Evolutionary conservation across 2,888 invertebrate species (phyloP).

Genomic region (Tenthredo amoena): DNA sequence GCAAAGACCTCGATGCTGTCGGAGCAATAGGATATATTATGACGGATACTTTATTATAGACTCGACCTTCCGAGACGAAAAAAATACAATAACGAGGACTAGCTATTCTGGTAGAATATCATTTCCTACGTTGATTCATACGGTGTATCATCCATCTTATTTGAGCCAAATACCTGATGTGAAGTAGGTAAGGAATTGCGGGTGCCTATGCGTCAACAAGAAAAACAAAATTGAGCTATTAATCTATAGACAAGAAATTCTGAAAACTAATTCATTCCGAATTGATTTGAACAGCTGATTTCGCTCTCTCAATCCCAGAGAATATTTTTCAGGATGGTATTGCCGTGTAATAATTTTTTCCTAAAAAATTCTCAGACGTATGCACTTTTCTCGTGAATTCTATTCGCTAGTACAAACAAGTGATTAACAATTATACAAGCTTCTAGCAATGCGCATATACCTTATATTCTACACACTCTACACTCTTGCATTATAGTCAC

Average conservation of each 20-base stretch:
- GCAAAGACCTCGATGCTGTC: conserved; percentile 23
- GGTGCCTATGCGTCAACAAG: not conserved
- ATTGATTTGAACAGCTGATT: not conserved
- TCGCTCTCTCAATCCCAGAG: not conserved
- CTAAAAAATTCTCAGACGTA: not conserved
- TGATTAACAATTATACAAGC: not conserved
- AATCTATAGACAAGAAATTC: not conserved
- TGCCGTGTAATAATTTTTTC: not conserved
- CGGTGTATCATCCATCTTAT: conserved; percentile 13
- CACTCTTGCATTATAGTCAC: not conserved
- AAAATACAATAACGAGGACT: conserved; percentile 3
- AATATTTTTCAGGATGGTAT: not conserved
- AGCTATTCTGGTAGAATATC: conserved; percentile 10
- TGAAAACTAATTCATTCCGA: not conserved
- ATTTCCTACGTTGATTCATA: not conserved
- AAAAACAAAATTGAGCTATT: not conserved
- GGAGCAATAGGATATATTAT: not conserved
- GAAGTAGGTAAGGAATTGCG: not conserved
- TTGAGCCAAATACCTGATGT: not conserved
- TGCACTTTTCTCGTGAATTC: not conserved
- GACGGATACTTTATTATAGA: conserved; percentile 18
- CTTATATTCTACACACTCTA: not conserved
- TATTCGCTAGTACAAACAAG: not conserved
- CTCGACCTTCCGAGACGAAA: conserved; percentile 2
- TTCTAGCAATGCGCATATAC: not conserved